Evolutionary conservation across 2,888 invertebrate genomes (phyloP).

Genomic region (Achlya flavicornis): DNA sequence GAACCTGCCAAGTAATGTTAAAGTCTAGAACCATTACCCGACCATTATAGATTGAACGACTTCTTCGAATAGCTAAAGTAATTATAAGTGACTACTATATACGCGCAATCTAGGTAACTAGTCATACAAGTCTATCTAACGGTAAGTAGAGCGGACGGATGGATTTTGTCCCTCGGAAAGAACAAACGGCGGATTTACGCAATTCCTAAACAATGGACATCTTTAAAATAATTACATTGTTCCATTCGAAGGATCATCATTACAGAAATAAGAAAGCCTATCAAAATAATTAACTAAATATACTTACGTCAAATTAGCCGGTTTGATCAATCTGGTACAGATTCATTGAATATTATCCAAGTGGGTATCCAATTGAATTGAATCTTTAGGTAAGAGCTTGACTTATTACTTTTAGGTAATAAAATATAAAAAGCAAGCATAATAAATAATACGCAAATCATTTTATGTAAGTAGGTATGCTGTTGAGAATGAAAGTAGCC

Average conservation of each 20-base stretch:
- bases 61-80: not conserved
- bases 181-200: conserved; percentile 55
- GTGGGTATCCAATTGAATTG: not conserved
- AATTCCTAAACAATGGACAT: conserved; percentile 47
- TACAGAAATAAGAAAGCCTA: conserved; percentile 37
- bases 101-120: not conserved
- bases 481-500: no score
- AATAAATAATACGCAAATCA: no score
- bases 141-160: conserved; percentile 35
- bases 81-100: not conserved
- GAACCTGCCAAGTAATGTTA: not conserved
- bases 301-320: conserved; percentile 23
- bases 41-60: conserved; percentile 1
- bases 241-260: conserved; percentile 37
- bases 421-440: no score
- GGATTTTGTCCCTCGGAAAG: conserved; percentile 27
- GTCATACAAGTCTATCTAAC: conserved; percentile 27
- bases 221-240: conserved; percentile 37
- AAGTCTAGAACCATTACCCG: not conserved
- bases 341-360: not conserved
- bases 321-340: not conserved
- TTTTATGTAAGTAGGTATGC: no score
- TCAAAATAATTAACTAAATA: conserved; percentile 26
- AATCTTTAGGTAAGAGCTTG: no score
- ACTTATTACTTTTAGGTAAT: no score